Evolutionary conservation across 2,797 vertebrate species (phyloP), one percentile per base, ranked within the genome.

Genomic region (Rhynchonycteris naso): DNA sequence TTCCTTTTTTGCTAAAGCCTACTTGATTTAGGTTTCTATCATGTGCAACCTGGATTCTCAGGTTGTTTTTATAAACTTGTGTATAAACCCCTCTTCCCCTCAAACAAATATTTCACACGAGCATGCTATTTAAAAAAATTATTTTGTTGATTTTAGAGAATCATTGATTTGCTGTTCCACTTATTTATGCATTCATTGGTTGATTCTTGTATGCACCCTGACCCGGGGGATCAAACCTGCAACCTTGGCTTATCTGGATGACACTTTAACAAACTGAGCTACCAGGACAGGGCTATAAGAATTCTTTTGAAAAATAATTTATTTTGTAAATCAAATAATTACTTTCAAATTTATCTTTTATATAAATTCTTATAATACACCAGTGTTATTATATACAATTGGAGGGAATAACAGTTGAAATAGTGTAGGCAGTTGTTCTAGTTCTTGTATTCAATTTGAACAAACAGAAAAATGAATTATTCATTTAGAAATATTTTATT

Each of bases 401-500:
- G 35, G 33, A 52, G 52, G n/a, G 69, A 47, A 50, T 65, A 85
- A 69, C 16, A 69, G 26, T 7, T 90, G 26, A 91, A 84, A 63
- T 24, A 86, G 50, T 21, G 7, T 4, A 66, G 33, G 47, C 43
- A 78, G 26, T 52, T 68, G 13, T 33, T 68, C 30, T 30, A 58
- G n/a, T 16, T 63, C 58, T 74, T 58, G 91, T 11, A 56, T 61
- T 95, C 43, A 69, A 22, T 54, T 61, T 35, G 24, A 95, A 80
- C 4, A 13, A 52, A 43, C 4, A 84, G 63, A 85, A 88, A 79
- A 78, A 50, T n/a, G 0, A 66, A 79, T 50, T 19, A 80, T 54
- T 61, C 85, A 96, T 59, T 93, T 0, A 96, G 15, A 91, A 88
- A 38, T 81, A 82, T 68, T 91, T 95, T 89, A 91, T 91, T 91